Evolutionary conservation across 2,797 vertebrate genomes (phyloP).

Genomic region (Catostomus latipinnis): DNA sequence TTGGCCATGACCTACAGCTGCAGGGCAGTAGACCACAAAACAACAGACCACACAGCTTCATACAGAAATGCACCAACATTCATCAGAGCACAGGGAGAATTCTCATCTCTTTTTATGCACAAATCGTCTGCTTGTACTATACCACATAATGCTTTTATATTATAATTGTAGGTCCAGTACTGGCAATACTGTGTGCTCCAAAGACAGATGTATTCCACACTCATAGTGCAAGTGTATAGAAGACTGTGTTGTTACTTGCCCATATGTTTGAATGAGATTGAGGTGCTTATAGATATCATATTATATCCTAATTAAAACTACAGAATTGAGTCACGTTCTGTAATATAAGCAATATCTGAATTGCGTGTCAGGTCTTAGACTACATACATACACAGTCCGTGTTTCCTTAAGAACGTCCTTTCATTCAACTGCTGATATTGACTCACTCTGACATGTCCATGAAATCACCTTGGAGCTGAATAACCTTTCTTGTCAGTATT

Average conservation of each 20-base stretch:
- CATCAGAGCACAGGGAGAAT: neutral
- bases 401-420: conserved; percentile 13
- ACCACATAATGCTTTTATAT: neutral
- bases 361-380: neutral
- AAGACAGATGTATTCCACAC: neutral
- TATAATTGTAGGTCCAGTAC: neutral
- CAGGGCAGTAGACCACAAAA: conserved; percentile 47
- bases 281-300: conserved; percentile 31
- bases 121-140: neutral
- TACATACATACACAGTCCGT: neutral
- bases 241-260: neutral
- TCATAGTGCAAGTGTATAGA: neutral
- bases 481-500: neutral
- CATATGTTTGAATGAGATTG: conserved; percentile 16
- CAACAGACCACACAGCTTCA: neutral
- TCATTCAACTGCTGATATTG: conserved; percentile 14
- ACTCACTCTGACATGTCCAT: conserved; percentile 12
- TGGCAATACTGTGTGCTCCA: neutral
- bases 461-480: conserved; percentile 29
- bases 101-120: neutral
- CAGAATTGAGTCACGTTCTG: conserved; percentile 64
- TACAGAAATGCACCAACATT: neutral
- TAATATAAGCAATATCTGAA: conserved; percentile 11
- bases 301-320: conserved; percentile 55
- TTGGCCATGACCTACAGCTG: conserved; percentile 70